phyloP scores from a whole-genome alignment of 2,113 vertebrate genomes.

The Engraulis encrasicolus region DNA sequence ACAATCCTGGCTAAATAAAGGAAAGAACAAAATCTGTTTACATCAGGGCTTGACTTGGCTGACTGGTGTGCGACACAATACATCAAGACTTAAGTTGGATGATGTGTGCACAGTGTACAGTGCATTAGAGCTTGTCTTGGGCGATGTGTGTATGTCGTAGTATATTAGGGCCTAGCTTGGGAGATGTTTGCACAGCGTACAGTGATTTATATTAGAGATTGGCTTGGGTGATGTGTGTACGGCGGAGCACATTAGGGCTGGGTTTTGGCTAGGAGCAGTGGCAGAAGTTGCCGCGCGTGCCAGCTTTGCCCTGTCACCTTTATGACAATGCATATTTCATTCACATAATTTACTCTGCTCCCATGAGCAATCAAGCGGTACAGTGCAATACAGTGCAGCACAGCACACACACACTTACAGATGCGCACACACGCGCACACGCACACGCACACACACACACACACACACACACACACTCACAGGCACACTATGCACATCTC shows the following conservation, averaged over 20 bases:
- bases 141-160: too few species aligned
- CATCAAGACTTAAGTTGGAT: too few species aligned
- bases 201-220: too few species aligned
- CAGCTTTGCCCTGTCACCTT: background rate
- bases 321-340: slow-evolving; percentile 13
- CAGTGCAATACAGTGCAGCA: background rate
- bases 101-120: too few species aligned
- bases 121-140: too few species aligned
- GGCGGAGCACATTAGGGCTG: background rate
- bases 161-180: too few species aligned
- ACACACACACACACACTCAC: slow-evolving; percentile 1
- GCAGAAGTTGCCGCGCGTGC: background rate
- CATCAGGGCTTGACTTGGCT: too few species aligned
- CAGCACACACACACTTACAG: background rate
- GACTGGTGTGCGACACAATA: too few species aligned
- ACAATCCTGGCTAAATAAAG: too few species aligned
- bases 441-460: background rate
- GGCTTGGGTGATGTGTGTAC: background rate
- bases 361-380: background rate
- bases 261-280: background rate
- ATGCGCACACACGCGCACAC: background rate
- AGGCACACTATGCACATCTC: too few species aligned
- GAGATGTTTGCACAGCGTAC: too few species aligned
- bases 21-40: too few species aligned
- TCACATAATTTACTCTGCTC: background rate